Percentiles rank a stretch among this genome's conserved stretches.
These are phyloP conservation scores for Microhierax caerulescens DNA, from an alignment of 2,797 vertebrate genomes.

Conservation along the genomic window DNA sequence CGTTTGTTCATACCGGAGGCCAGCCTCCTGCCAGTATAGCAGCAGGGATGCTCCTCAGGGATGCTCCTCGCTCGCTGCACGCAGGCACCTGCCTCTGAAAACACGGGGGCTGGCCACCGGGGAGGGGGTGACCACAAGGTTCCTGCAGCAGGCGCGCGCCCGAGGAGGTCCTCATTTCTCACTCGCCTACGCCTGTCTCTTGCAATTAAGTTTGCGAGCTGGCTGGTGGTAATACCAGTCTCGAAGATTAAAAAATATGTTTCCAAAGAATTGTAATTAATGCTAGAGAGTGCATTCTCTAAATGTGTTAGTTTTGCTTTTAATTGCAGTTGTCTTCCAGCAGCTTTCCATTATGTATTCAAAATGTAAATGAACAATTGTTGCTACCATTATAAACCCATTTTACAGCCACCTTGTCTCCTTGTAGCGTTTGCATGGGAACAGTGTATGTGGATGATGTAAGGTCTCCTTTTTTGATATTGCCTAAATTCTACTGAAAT, in stretches of 20 bases:
- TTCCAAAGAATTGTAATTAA: neutral
- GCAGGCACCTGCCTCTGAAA: no score
- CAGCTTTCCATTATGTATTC: neutral
- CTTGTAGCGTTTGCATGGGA: neutral
- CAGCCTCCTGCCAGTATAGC: neutral
- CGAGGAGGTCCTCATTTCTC: neutral
- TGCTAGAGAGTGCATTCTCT: neutral
- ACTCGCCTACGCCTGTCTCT: neutral
- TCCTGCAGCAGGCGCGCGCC: fast-evolving
- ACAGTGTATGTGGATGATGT: fast-evolving
- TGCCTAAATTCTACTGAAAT: neutral
- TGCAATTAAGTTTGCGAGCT: neutral
- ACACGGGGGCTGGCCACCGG: no score
- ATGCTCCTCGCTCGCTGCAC: neutral
- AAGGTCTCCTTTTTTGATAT: neutral
- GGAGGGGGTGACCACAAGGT: no score
- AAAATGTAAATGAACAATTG: fast-evolving
- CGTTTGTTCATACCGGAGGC: neutral
- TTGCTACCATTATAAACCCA: neutral
- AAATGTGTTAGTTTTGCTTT: neutral
- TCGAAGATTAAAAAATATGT: neutral
- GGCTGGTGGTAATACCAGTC: neutral
- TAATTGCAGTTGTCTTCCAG: neutral
- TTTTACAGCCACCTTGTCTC: neutral
- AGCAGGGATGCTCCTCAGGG: neutral